A percentile compares a stretch with the other conserved stretches of the same genome.
Conservation (phyloP, 2,113 vertebrate species). For the Pelobates fuscus region DNA sequence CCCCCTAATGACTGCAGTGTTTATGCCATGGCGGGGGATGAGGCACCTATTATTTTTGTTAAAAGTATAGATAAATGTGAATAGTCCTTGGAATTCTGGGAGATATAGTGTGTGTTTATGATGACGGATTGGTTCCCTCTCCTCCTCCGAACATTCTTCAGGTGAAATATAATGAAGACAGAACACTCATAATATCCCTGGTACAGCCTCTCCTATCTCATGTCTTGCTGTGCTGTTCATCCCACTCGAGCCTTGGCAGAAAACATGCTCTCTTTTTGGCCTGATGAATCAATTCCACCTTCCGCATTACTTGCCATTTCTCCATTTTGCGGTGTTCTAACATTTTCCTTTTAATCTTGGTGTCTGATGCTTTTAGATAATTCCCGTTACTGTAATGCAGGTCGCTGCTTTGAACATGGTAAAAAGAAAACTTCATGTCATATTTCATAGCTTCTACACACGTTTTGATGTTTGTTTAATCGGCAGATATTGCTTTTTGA, state of each 20-base stretch:
- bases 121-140: neutral
- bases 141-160: neutral
- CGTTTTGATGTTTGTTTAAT: too few species aligned
- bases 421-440: too few species aligned
- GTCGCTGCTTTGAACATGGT: too few species aligned
- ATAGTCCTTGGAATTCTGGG: neutral
- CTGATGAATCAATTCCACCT: neutral
- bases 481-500: too few species aligned
- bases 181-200: constrained; percentile 13
- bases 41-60: neutral
- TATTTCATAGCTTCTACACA: too few species aligned
- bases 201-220: constrained; percentile 11
- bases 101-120: neutral
- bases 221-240: neutral
- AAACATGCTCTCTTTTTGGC: neutral
- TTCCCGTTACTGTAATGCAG: neutral
- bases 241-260: constrained; percentile 10
- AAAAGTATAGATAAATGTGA: neutral
- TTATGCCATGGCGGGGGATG: constrained; percentile 1
- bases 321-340: neutral
- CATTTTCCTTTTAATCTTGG: neutral
- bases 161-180: constrained; percentile 4
- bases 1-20: constrained; percentile 7
- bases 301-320: neutral
- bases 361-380: neutral